A percentile compares a stretch with the other conserved stretches of the same genome.
Evolutionary conservation across 2,888 invertebrate genomes (phyloP).

Genomic region (Gasteruption jaculator): DNA sequence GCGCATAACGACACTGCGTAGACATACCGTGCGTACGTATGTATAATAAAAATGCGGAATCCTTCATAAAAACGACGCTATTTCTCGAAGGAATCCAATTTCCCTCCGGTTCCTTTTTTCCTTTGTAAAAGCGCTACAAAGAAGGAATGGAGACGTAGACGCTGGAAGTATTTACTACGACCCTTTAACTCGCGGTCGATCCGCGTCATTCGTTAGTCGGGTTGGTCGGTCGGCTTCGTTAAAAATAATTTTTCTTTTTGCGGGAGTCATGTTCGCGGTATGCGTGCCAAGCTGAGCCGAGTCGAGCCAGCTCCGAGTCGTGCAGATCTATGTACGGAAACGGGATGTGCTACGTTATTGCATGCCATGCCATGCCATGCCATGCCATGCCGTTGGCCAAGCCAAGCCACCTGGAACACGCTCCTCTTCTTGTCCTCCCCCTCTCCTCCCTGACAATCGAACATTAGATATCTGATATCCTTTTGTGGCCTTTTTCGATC

Average conservation of each 20-base stretch:
- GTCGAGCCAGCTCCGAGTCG: conserved; percentile 14
- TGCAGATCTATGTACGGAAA: conserved; percentile 40
- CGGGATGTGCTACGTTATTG: conserved; percentile 31
- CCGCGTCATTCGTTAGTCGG: conserved; percentile 20
- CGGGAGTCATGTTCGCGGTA: conserved; percentile 23
- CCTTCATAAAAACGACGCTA: too few species aligned
- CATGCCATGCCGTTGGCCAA: conserved; percentile 12
- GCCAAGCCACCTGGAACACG: conserved; percentile 12
- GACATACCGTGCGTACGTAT: too few species aligned
- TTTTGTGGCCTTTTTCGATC: too few species aligned
- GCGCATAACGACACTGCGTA: too few species aligned
- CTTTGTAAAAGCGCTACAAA: too few species aligned
- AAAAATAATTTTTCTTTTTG: conserved; percentile 42
- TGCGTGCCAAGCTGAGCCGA: conserved; percentile 11
- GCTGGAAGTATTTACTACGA: too few species aligned
- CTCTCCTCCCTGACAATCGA: conserved; percentile 11
- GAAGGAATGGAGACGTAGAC: too few species aligned
- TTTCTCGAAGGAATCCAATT: too few species aligned
- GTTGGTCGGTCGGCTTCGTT: conserved; percentile 31
- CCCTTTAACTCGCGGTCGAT: too few species aligned
- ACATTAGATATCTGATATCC: conserved; percentile 14
- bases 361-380: conserved; percentile 13
- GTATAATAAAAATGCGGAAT: too few species aligned
- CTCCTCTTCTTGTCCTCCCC: background rate
- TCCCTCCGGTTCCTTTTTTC: too few species aligned